These are phyloP conservation scores for Papilio glaucus DNA, from an alignment of 1,140 invertebrate species.

Conservation along the genomic window DNA sequence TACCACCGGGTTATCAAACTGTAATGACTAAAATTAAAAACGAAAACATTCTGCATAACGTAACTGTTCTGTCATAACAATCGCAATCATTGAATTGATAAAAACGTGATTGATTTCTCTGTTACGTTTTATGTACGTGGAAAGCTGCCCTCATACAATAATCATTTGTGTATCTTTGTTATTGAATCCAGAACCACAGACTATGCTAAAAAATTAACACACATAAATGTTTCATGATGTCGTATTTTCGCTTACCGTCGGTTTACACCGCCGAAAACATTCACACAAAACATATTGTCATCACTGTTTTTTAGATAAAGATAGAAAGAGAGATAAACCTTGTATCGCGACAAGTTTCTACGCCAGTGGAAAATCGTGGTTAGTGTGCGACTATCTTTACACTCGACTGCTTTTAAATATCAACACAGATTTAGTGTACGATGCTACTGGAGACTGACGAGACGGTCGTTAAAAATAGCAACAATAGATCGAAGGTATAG, in stretches of 20 bases:
- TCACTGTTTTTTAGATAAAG: no score
- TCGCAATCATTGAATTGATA: conserved; percentile 16
- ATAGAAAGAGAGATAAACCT: no score
- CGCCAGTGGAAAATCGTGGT: no score
- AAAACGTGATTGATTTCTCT: conserved; percentile 19
- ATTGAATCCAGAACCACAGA: not conserved
- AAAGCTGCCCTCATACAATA: not conserved
- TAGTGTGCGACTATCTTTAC: not conserved
- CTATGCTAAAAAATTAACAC: not conserved
- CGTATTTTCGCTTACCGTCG: not conserved
- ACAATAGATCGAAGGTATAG: not conserved
- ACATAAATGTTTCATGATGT: not conserved
- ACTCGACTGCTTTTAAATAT: not conserved
- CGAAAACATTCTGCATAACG: not conserved
- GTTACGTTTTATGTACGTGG: not conserved
- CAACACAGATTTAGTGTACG: conserved; percentile 8
- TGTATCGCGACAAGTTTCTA: no score
- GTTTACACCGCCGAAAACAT: no score
- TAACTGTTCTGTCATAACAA: conserved; percentile 2
- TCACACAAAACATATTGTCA: no score
- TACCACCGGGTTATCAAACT: not conserved
- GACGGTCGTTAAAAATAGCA: conserved; percentile 18
- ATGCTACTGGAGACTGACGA: not conserved
- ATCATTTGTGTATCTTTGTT: not conserved
- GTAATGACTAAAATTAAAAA: conserved; percentile 6